Evolutionary conservation across 2,888 invertebrate species (phyloP).

Genomic region (Phasia obesa): DNA sequence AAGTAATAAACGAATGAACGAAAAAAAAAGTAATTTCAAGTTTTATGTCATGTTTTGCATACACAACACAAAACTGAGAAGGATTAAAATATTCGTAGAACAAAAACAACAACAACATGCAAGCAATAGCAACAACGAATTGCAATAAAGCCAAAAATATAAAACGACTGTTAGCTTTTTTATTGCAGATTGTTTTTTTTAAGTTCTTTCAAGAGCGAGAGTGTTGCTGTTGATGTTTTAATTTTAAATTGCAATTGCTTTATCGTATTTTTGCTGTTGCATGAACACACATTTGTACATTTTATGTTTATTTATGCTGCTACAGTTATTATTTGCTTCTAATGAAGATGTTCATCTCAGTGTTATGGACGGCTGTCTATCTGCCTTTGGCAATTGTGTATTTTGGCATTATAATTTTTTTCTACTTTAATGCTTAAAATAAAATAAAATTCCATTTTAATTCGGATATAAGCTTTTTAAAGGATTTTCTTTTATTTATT

Average conservation of each 20-base stretch:
- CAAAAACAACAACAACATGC: conserved; percentile 3
- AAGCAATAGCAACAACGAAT: conserved; percentile 28
- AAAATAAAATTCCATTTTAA: neutral
- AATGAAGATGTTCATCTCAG: conserved; percentile 28
- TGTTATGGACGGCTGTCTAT: conserved; percentile 22
- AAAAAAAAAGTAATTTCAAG: conserved; percentile 70
- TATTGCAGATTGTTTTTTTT: conserved; percentile 17
- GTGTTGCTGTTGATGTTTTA: conserved; percentile 23
- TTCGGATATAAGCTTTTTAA: conserved; percentile 1
- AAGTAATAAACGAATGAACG: conserved; percentile 35
- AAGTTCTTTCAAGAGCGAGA: neutral
- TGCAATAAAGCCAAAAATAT: conserved; percentile 29
- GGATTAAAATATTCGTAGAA: conserved; percentile 24
- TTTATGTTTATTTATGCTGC: neutral
- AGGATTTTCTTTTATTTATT: neutral
- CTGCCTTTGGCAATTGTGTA: conserved; percentile 8
- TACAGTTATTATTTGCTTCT: conserved; percentile 34
- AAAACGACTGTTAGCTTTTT: conserved; percentile 42
- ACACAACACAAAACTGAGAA: conserved; percentile 56
- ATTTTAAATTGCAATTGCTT: conserved; percentile 47
- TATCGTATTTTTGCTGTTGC: conserved; percentile 6
- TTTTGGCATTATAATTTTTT: conserved; percentile 19
- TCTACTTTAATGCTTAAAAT: neutral
- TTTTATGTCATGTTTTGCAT: conserved; percentile 72
- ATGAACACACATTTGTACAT: neutral